Conservation (phyloP, 2,797 vertebrate genomes). For the Hirundo rustica region DNA sequence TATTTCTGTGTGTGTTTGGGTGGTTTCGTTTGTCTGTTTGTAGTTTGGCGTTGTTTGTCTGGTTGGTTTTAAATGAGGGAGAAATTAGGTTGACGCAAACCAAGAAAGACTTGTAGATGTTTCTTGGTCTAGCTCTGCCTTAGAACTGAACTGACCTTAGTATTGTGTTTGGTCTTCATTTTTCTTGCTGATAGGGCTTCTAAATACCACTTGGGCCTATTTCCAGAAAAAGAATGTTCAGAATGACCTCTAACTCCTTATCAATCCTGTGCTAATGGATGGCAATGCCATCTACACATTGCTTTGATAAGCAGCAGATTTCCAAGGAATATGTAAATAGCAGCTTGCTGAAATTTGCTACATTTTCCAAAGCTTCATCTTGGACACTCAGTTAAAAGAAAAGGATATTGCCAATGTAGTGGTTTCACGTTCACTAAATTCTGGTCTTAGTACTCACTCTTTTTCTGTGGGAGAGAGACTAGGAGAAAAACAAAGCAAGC, state of each 20-base stretch:
- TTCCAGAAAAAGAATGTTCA: not conserved
- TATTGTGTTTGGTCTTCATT: not conserved
- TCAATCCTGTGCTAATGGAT: not conserved
- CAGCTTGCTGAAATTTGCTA: not conserved
- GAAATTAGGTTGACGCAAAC: not conserved
- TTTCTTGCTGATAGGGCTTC: not conserved
- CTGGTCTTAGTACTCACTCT: too few species aligned
- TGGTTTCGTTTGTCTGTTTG: not conserved
- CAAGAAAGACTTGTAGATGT: not conserved
- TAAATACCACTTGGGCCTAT: not conserved
- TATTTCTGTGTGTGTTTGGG: not conserved
- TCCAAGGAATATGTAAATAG: not conserved
- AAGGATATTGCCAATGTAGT: not conserved
- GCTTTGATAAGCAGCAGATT: not conserved
- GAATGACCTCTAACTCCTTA: not conserved
- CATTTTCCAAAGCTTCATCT: not conserved
- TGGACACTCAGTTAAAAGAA: not conserved
- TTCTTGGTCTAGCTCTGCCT: not conserved
- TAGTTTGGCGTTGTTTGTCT: not conserved
- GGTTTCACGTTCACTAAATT: too few species aligned
- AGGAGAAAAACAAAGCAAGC: too few species aligned
- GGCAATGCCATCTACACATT: not conserved
- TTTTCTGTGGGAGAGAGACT: too few species aligned
- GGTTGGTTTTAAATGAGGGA: not conserved
- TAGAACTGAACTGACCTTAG: not conserved